Conservation (phyloP, 2,888 invertebrate genomes). For the Apomyelois bistriatella region DNA sequence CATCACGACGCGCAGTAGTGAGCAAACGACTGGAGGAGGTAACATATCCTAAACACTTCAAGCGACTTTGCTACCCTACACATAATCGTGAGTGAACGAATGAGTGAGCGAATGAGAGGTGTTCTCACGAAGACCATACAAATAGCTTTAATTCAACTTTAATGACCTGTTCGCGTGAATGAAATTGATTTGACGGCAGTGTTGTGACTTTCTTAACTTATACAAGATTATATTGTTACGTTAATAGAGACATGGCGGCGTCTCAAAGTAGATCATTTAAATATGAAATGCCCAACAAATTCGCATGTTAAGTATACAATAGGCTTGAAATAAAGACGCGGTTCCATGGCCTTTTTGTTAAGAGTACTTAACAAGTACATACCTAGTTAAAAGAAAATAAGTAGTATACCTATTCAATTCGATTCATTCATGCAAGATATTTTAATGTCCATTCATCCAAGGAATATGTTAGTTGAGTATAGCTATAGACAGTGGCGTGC, state of each 20-base stretch:
- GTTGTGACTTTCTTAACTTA: constrained; percentile 52
- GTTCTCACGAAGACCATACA: constrained; percentile 66
- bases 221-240: constrained; percentile 24
- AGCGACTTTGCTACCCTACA: constrained; percentile 33
- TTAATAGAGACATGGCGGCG: constrained; percentile 17
- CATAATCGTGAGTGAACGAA: constrained; percentile 59
- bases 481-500: too few species aligned
- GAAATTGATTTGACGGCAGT: constrained; percentile 71
- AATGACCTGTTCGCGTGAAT: constrained; percentile 76
- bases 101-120: constrained; percentile 43
- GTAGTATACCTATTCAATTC: too few species aligned
- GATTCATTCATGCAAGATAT: too few species aligned
- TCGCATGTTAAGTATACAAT: background rate
- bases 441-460: too few species aligned
- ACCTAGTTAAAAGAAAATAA: too few species aligned
- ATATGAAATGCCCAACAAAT: background rate
- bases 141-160: constrained; percentile 71
- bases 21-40: too few species aligned
- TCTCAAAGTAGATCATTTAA: background rate
- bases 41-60: background rate
- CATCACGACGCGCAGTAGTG: too few species aligned
- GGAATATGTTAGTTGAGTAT: too few species aligned
- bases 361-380: too few species aligned
- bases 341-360: too few species aligned
- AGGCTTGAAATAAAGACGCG: too few species aligned